These are phyloP conservation scores for Linurgus olivaceus DNA, from an alignment of 2,797 vertebrate species.

Conservation along the genomic window DNA sequence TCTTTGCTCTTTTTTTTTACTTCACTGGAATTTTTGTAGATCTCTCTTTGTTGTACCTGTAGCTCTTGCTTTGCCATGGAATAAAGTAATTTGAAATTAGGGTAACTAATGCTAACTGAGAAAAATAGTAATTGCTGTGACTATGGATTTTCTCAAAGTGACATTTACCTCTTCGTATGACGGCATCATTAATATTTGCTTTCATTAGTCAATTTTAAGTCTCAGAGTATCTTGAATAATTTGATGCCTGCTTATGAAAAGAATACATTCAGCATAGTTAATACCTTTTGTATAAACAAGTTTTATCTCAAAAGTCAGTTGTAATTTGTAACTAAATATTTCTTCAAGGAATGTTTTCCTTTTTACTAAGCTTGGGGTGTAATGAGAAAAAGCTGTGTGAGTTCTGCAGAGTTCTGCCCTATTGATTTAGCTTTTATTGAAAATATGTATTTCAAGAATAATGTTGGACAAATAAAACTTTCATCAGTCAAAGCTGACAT, in stretches of 20 bases:
- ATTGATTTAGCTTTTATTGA: neutral
- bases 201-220: neutral
- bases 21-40: neutral
- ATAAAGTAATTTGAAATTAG: neutral
- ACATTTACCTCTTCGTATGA: neutral
- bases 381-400: neutral
- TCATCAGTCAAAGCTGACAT: neutral
- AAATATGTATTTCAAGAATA: neutral
- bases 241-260: neutral
- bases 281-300: neutral
- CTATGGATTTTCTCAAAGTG: neutral
- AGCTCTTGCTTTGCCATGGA: neutral
- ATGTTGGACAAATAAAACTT: neutral
- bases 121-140: neutral
- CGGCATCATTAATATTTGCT: neutral
- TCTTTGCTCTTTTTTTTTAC: neutral
- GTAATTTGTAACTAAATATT: neutral
- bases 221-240: neutral
- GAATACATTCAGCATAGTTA: neutral
- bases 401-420: neutral
- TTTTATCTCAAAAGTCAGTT: neutral
- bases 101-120: neutral
- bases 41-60: neutral
- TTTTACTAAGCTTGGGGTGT: neutral
- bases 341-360: neutral